Percentiles rank a stretch among this genome's conserved stretches.
Conservation (phyloP, 1,140 invertebrate species). For the Theocolax elegans region DNA sequence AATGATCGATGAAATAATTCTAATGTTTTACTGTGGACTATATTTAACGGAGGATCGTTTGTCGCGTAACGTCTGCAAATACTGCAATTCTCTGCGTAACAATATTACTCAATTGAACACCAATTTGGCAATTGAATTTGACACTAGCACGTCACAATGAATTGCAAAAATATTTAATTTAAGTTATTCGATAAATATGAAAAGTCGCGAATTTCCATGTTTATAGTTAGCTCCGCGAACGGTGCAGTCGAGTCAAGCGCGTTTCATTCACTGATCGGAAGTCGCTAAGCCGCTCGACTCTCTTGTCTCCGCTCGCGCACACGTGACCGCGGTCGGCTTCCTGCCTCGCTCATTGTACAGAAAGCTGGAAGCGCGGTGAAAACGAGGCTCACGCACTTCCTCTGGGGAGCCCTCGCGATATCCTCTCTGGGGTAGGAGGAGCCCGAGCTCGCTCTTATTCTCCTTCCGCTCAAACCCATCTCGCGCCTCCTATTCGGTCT, state of each 20-base stretch:
- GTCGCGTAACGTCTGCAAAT: too few relatives aligned
- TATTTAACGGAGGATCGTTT: too few relatives aligned
- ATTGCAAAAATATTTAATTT: too few relatives aligned
- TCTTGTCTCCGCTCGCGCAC: not conserved
- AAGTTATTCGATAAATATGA: too few relatives aligned
- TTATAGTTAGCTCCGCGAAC: too few relatives aligned
- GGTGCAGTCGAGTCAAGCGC: not conserved
- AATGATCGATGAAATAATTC: too few relatives aligned
- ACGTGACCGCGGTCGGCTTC: slow-evolving; percentile 15
- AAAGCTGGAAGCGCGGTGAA: not conserved
- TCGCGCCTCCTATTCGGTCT: not conserved
- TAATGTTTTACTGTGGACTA: too few relatives aligned
- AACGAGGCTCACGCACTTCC: slow-evolving; percentile 10
- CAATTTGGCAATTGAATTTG: too few relatives aligned
- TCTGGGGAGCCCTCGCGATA: not conserved
- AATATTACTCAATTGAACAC: too few relatives aligned
- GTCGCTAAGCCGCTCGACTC: not conserved
- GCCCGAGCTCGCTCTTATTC: not conserved
- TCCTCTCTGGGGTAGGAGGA: not conserved
- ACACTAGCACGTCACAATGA: too few relatives aligned
- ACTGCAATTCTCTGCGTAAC: too few relatives aligned
- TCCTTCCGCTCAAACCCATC: not conserved
- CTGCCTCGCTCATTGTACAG: not conserved
- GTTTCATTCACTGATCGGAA: not conserved
- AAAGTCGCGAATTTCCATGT: too few relatives aligned